phyloP scores from a whole-genome alignment of 2,113 vertebrate species.

The Hoplias malabaricus region DNA sequence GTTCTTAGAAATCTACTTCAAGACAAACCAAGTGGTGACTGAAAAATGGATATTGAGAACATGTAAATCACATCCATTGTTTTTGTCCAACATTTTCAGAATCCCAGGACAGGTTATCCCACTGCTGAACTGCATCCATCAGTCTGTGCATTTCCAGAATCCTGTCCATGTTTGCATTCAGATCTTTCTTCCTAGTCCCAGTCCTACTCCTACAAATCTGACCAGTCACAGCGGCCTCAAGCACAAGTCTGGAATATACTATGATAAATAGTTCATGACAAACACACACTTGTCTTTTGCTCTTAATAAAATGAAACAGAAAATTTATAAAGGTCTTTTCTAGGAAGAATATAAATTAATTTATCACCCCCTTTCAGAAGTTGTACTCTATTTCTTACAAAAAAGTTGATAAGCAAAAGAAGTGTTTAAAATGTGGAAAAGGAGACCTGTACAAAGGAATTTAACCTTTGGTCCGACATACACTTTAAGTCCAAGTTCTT shows the following conservation, averaged over 20 bases:
- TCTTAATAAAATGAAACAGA: conserved; percentile 52
- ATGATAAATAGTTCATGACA: conserved; percentile 67
- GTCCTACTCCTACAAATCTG: conserved; percentile 40
- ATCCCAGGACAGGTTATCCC: conserved; percentile 3
- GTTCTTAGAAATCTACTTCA: conserved; percentile 58
- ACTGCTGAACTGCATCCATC: neutral
- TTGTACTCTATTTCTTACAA: conserved; percentile 66
- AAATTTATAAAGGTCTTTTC: conserved; percentile 55
- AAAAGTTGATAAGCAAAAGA: conserved; percentile 47
- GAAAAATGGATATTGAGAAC: conserved; percentile 31
- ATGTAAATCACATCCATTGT: neutral
- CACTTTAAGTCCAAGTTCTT: conserved; percentile 38
- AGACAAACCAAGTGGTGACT: conserved; percentile 56
- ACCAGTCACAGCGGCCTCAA: conserved; percentile 59
- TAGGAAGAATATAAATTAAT: conserved; percentile 78
- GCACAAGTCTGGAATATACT: conserved; percentile 58
- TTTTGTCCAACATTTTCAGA: conserved; percentile 7
- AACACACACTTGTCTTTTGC: conserved; percentile 57
- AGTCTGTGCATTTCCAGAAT: neutral
- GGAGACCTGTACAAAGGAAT: conserved; percentile 55
- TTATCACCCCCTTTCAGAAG: conserved; percentile 75
- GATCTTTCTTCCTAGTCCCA: conserved; percentile 9
- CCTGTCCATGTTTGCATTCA: neutral
- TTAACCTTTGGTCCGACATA: conserved; percentile 20
- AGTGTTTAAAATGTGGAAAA: conserved; percentile 61